Evolutionary conservation across 1,140 invertebrate species (phyloP), one percentile per base, ranked within the genome.

Genomic region (Drosophila takahashii): DNA sequence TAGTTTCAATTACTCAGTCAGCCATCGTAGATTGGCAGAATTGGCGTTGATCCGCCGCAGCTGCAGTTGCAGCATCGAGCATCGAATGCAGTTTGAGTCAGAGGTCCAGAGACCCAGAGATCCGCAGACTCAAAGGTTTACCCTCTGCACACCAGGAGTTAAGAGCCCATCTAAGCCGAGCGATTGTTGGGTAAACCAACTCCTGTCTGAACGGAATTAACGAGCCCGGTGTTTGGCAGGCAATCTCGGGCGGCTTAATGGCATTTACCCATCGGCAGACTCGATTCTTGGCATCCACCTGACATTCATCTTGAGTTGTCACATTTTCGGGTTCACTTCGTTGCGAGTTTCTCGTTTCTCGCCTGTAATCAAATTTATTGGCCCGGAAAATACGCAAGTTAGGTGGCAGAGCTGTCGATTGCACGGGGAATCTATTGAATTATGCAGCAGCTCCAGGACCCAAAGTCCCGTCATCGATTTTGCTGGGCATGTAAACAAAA

Each of bases 361-460:
- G 6, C 22, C 22, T 48, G 54, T 77, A 86, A 86, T 86, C 70
- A 83, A 86, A 83, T 87, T 83, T 81, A 86, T 76, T 86, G 84
- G 66, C 54, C 81, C 70, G 76, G 67, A 83, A 86, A 87, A 87
- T 79, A 65, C 81, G 61, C 65, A 48, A 53, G 39, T 7, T n/a
- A 42, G 39, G 15, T 6, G 41, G 44, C 34, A 57, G 71, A 83
- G 79, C 83, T 87, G 83, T 87, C 83, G 75, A 86, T 87, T 86
- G 84, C 79, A 86, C 54, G 48, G 39, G 47, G 47, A 65, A 76
- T 60, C 84, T 62, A 87, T 86, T 86, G 71, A 87, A 89, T 86
- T 77, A 86, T 79, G 83, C 75, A 76, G 47, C 27, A 71, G 36
- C 34, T 39, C 29, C 53, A 22, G 29, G 47, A 42, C 18, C 16